Conservation (phyloP, 2,888 invertebrate genomes). For the Cataglyphis albicans region DNA sequence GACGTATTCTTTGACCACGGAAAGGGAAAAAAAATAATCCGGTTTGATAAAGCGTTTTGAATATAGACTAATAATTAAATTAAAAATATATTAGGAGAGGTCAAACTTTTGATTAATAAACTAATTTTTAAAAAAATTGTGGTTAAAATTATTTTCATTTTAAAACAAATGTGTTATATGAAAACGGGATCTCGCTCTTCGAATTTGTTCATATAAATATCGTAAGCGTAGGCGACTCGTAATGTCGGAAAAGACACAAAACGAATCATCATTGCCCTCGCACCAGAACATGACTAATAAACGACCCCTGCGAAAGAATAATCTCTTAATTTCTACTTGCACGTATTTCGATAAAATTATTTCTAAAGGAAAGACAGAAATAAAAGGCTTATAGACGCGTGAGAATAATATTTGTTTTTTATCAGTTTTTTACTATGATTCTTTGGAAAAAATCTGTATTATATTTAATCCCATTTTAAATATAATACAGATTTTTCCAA, state of each 20-base stretch:
- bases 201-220: slow-evolving; percentile 41
- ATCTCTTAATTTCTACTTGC: slow-evolving; percentile 26
- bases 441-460: background rate
- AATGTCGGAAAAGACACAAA: slow-evolving; percentile 54
- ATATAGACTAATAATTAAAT: background rate
- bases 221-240: slow-evolving; percentile 59
- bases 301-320: slow-evolving; percentile 51
- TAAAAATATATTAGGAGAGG: background rate
- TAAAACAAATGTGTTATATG: slow-evolving; percentile 18
- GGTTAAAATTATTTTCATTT: slow-evolving; percentile 3
- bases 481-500: no score
- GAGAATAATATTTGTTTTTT: background rate
- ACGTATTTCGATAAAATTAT: background rate
- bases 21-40: background rate
- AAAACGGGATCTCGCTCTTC: slow-evolving; percentile 5
- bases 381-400: background rate
- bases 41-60: background rate
- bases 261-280: slow-evolving; percentile 64
- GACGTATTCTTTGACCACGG: background rate
- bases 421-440: background rate
- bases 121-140: background rate
- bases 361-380: background rate
- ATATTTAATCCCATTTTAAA: no score
- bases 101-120: background rate
- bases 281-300: slow-evolving; percentile 69